A percentile compares a stretch with the other conserved stretches of the same genome.
phyloP scores from a whole-genome alignment of 2,888 invertebrate genomes.

The Rotaria socialis region DNA sequence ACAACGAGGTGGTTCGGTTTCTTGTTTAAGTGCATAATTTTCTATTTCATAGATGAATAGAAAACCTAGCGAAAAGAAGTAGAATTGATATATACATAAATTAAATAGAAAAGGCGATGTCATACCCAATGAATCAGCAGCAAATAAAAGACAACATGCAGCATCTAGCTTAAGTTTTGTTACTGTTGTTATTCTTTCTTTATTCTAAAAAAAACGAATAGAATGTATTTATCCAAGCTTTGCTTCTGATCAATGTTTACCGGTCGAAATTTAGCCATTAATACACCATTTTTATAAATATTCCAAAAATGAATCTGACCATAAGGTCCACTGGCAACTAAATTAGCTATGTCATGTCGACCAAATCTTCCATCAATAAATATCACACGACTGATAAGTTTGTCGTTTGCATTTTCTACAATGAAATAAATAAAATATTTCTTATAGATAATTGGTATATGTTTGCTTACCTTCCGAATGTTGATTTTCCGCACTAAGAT shows the following conservation, averaged over 20 bases:
- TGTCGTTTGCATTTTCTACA: background rate
- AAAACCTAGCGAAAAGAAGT: conserved; percentile 52
- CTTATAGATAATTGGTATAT: too few species aligned
- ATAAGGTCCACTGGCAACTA: conserved; percentile 57
- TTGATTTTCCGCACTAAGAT: too few species aligned
- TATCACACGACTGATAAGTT: background rate
- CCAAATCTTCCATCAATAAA: background rate
- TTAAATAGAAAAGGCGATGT: too few species aligned
- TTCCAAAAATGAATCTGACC: conserved; percentile 57
- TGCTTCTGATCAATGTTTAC: conserved; percentile 49
- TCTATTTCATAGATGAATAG: conserved; percentile 56
- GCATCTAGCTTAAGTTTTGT: background rate
- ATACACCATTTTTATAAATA: conserved; percentile 56
- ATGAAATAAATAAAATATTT: background rate
- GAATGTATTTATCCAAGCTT: too few species aligned
- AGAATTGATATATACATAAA: background rate
- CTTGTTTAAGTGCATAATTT: conserved; percentile 52
- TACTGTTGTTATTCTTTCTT: background rate
- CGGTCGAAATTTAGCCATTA: conserved; percentile 56
- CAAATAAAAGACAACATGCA: conserved; percentile 9
- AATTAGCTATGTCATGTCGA: conserved; percentile 51
- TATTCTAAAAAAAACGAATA: background rate
- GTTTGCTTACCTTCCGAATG: too few species aligned
- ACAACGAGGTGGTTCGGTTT: conserved; percentile 55
- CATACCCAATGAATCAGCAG: conserved; percentile 6